Evolutionary conservation across 2,888 invertebrate species (phyloP).

Genomic region (Xanthia togata): DNA sequence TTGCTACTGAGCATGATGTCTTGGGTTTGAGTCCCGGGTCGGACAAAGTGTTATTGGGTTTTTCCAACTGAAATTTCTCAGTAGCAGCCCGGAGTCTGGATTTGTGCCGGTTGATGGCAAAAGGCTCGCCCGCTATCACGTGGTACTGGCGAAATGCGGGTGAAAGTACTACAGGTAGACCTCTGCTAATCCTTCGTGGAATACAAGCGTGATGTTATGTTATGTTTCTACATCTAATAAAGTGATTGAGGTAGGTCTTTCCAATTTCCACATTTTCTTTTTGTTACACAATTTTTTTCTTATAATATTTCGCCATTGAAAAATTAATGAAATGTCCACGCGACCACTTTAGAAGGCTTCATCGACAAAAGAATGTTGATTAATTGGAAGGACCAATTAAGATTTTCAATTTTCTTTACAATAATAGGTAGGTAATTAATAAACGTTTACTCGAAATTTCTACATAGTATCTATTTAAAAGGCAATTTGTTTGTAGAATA

Average conservation of each 20-base stretch:
- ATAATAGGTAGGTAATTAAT: not conserved
- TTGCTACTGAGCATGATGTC: too few relatives aligned
- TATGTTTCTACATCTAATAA: not conserved
- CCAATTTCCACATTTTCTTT: not conserved
- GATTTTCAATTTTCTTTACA: conserved; percentile 32
- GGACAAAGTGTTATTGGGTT: too few relatives aligned
- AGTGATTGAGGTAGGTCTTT: not conserved
- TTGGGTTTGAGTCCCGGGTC: too few relatives aligned
- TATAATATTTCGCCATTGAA: not conserved
- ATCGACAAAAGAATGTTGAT: conserved; percentile 10
- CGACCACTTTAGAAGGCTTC: conserved; percentile 37
- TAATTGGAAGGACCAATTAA: conserved; percentile 50
- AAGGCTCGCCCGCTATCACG: not conserved
- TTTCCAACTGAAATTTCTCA: too few relatives aligned
- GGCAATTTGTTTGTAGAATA: conserved; percentile 39
- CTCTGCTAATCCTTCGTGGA: too few relatives aligned
- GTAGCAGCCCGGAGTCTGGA: not conserved
- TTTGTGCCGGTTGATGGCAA: not conserved
- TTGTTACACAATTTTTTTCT: not conserved
- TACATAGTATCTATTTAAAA: not conserved
- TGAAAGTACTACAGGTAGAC: not conserved
- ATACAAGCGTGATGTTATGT: not conserved
- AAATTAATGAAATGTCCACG: conserved; percentile 20
- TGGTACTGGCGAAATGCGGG: not conserved
- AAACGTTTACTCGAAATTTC: not conserved